Evolutionary conservation across 2,113 vertebrate genomes (phyloP), one percentile per base, ranked within the genome.

Genomic region (Vidua chalybeata): DNA sequence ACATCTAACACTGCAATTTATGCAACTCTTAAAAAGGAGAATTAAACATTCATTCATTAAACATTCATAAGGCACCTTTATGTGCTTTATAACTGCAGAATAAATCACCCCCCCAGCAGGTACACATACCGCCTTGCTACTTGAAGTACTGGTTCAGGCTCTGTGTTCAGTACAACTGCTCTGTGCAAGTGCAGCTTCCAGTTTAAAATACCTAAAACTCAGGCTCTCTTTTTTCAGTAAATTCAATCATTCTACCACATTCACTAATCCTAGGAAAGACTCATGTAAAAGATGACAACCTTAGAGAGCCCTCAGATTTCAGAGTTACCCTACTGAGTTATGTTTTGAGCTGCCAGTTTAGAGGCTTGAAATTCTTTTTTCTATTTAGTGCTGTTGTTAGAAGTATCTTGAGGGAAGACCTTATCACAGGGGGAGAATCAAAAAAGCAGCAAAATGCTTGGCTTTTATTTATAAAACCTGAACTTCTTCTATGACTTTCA

Each of bases 161-260:
- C 6, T 3, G 1, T 1, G 0, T 41, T 69, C 18, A 21, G 15
- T 52, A 26, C 1, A 2, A 30, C 12, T 37, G n/a, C 39, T 23
- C 41, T 67, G 31, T 35, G 13, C 43, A 58, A 52, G 27, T 7
- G 1, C 26, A 66, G 16, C 35, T 74, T 85, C 61, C 22, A 1
- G 1, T 21, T 62, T 3, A 2, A 41, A 66, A 35, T 41, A 6
- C 4, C 14, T 33, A 19, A 86, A 86, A 74, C 13, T 43, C 19
- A 46, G 15, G n/a, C 27, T 35, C 10, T 81, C n/a, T 56, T 82
- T 82, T n/a, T 10, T 79, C 30, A 39, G n/a, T 64, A 48, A 15
- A 31, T 59, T n/a, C 52, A 20, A 52, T 64, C 6, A 67, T 16
- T 31, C 28, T 67, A 3, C 23, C 0, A 2, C 27, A 15, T 66